Conservation (phyloP, 2,797 vertebrate species). For the Molossus alvarezi region DNA sequence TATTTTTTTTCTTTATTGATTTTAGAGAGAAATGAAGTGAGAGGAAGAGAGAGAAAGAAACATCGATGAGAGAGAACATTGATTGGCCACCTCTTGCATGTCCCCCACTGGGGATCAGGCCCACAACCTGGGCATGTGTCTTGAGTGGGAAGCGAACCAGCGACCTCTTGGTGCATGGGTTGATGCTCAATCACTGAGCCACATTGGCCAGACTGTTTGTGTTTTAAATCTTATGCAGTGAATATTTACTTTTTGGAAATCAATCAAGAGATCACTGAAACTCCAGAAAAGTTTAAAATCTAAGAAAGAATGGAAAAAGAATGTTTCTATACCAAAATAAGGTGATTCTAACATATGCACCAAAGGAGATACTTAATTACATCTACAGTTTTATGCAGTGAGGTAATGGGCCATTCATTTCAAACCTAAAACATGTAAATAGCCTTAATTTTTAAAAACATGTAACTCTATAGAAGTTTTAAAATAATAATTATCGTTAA, state of each 20-base stretch:
- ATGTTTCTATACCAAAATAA: slow-evolving; percentile 10
- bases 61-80: no score
- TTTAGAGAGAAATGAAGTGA: no score
- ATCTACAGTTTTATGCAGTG: background rate
- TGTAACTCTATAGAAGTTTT: background rate
- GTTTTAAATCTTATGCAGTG: background rate
- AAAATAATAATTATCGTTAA: background rate
- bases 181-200: no score
- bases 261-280: background rate
- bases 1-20: no score
- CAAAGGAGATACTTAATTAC: background rate
- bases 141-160: no score
- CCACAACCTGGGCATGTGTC: no score
- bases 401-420: background rate
- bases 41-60: no score
- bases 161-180: no score
- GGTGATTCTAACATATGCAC: background rate
- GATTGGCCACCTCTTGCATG: no score
- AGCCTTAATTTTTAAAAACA: slow-evolving; percentile 48
- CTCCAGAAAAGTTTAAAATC: slow-evolving; percentile 58
- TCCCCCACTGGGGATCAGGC: no score
- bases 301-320: background rate
- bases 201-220: background rate
- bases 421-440: slow-evolving; percentile 35
- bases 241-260: slow-evolving; percentile 11